Percentiles rank a stretch among this genome's conserved stretches.
Conservation (phyloP, 2,888 invertebrate genomes). For the Chesias legatella region DNA sequence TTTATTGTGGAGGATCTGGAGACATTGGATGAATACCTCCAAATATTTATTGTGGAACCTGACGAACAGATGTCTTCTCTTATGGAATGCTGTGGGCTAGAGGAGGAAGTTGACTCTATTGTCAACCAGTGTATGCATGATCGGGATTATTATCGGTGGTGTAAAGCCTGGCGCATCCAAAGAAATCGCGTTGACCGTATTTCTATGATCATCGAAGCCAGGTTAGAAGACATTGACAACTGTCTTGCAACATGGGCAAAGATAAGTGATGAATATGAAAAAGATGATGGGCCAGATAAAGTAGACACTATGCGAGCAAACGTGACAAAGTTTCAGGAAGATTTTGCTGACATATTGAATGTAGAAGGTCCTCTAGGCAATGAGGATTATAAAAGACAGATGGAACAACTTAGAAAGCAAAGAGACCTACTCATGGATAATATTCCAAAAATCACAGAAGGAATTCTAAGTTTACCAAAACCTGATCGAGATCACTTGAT, state of each 20-base stretch:
- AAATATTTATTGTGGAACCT: neutral
- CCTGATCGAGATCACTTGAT: neutral
- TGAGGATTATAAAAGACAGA: neutral
- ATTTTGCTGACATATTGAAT: neutral
- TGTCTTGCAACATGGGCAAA: conserved; percentile 2
- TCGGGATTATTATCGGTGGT: neutral
- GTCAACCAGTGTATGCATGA: neutral
- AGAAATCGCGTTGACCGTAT: neutral
- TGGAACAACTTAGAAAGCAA: neutral
- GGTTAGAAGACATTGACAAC: neutral
- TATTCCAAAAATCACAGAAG: neutral
- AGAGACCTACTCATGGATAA: neutral
- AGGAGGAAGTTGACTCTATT: neutral
- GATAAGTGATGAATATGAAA: neutral
- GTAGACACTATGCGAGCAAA: neutral
- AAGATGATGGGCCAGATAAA: too few relatives aligned
- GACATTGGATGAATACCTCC: neutral
- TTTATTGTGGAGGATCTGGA: neutral
- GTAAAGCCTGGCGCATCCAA: conserved; percentile 1
- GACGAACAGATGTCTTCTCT: neutral
- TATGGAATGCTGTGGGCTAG: neutral
- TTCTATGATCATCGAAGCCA: neutral
- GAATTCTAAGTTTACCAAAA: neutral
- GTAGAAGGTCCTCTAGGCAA: neutral
- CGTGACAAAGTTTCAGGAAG: neutral